A percentile compares a stretch with the other conserved stretches of the same genome.
phyloP scores from a whole-genome alignment of 2,797 vertebrate genomes.

The Propithecus deckenii region DNA sequence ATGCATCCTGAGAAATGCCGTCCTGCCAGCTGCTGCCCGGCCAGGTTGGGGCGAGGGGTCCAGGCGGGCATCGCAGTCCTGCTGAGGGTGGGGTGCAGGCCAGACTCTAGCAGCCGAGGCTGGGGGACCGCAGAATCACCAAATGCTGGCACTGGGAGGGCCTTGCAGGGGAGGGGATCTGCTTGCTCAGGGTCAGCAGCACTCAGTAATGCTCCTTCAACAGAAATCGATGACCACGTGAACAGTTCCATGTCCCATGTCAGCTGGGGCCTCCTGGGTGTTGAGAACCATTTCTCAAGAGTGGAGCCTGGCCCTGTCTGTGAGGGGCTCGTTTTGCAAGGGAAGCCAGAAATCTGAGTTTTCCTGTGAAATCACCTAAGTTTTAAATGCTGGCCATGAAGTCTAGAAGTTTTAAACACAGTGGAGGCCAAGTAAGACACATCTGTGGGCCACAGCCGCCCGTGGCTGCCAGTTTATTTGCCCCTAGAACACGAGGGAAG shows the following conservation, averaged over 20 bases:
- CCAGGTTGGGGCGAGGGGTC: not conserved
- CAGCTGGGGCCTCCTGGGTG: not conserved
- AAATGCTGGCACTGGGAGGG: not conserved
- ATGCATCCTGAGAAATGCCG: accelerated
- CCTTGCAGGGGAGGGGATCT: not conserved
- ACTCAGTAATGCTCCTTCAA: not conserved
- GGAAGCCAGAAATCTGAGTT: not conserved
- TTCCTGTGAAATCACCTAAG: not conserved
- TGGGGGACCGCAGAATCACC: accelerated
- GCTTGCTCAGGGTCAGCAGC: not conserved
- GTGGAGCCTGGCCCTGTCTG: not conserved
- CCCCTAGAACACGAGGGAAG: not conserved
- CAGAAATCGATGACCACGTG: not conserved
- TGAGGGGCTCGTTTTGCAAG: not conserved
- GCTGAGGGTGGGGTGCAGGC: not conserved
- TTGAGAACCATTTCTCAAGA: not conserved
- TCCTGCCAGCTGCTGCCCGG: not conserved
- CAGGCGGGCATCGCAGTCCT: not conserved
- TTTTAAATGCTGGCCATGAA: not conserved
- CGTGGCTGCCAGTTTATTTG: accelerated
- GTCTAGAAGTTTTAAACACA: not conserved
- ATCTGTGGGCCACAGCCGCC: accelerated
- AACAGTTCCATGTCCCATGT: accelerated
- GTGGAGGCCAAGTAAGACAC: not conserved
- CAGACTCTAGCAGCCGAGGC: not conserved